phyloP scores from a whole-genome alignment of 1,140 invertebrate genomes.

The Philopotamus ludificatus region DNA sequence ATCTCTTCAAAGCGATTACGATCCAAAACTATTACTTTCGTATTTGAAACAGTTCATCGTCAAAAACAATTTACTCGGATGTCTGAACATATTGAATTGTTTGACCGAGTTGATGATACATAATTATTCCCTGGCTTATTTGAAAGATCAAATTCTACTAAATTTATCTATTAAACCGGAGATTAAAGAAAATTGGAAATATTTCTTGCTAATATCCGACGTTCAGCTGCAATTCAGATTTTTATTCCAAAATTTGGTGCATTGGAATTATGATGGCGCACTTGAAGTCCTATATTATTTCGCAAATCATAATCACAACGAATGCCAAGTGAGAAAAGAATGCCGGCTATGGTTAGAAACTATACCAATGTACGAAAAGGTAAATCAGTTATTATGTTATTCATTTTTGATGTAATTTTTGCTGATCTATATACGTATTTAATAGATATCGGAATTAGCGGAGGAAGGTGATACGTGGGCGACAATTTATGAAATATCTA shows the following conservation, averaged over 20 bases:
- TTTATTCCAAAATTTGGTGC: slow-evolving; percentile 49
- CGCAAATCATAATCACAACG: slow-evolving; percentile 45
- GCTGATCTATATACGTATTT: slow-evolving; percentile 39
- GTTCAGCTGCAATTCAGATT: slow-evolving; percentile 49
- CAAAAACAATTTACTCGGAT: slow-evolving; percentile 49
- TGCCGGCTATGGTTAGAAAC: slow-evolving; percentile 51
- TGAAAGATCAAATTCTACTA: slow-evolving; percentile 52
- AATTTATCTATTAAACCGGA: slow-evolving; percentile 51
- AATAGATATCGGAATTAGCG: slow-evolving; percentile 25
- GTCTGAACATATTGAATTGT: slow-evolving; percentile 50
- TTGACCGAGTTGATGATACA: slow-evolving; percentile 50
- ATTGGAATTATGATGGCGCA: slow-evolving; percentile 51
- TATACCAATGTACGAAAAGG: slow-evolving; percentile 54
- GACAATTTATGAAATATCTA: slow-evolving; percentile 28
- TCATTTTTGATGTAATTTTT: slow-evolving; percentile 5
- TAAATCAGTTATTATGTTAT: slow-evolving; percentile 37
- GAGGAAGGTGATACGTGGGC: slow-evolving; percentile 26
- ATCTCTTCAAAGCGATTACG: slow-evolving; percentile 50
- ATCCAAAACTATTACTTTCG: slow-evolving; percentile 49
- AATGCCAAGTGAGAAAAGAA: slow-evolving; percentile 47
- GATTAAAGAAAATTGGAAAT: slow-evolving; percentile 50
- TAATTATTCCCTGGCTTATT: slow-evolving; percentile 48
- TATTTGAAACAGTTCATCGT: slow-evolving; percentile 49
- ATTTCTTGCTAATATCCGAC: slow-evolving; percentile 51
- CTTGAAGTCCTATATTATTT: slow-evolving; percentile 52